phyloP scores from a whole-genome alignment of 2,888 invertebrate genomes.

The Catotricha subobsoleta region DNA sequence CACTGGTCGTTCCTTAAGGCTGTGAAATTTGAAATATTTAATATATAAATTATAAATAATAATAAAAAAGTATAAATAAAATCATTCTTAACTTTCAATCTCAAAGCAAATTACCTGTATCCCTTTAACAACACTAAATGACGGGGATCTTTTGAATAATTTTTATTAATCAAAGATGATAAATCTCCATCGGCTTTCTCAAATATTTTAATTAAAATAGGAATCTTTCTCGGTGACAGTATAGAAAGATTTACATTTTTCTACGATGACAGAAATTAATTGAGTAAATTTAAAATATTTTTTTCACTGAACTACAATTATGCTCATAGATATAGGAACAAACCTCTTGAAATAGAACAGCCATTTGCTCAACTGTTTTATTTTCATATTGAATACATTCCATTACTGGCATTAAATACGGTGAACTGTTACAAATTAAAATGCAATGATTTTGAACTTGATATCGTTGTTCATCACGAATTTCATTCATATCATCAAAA shows the following conservation, averaged over 20 bases:
- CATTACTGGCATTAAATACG: slow-evolving; percentile 68
- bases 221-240: slow-evolving; percentile 74
- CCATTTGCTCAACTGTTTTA: slow-evolving; percentile 70
- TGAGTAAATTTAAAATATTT: background rate
- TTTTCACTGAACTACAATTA: background rate
- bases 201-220: slow-evolving; percentile 67
- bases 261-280: slow-evolving; percentile 19
- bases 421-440: slow-evolving; percentile 77
- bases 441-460: slow-evolving; percentile 30
- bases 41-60: slow-evolving; percentile 15
- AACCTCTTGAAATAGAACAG: slow-evolving; percentile 57
- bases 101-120: slow-evolving; percentile 33
- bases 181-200: slow-evolving; percentile 82
- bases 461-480: slow-evolving; percentile 23
- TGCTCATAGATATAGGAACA: slow-evolving; percentile 7
- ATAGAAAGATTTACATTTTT: slow-evolving; percentile 72
- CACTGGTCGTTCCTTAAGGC: slow-evolving; percentile 48
- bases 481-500: slow-evolving; percentile 65
- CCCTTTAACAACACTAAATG: slow-evolving; percentile 63
- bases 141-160: slow-evolving; percentile 77
- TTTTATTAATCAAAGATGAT: slow-evolving; percentile 59
- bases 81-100: background rate
- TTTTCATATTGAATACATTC: slow-evolving; percentile 55
- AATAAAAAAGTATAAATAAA: slow-evolving; percentile 14
- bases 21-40: too few species aligned